Conservation (phyloP, 2,888 invertebrate species). For the Agrenia bidenticulata region DNA sequence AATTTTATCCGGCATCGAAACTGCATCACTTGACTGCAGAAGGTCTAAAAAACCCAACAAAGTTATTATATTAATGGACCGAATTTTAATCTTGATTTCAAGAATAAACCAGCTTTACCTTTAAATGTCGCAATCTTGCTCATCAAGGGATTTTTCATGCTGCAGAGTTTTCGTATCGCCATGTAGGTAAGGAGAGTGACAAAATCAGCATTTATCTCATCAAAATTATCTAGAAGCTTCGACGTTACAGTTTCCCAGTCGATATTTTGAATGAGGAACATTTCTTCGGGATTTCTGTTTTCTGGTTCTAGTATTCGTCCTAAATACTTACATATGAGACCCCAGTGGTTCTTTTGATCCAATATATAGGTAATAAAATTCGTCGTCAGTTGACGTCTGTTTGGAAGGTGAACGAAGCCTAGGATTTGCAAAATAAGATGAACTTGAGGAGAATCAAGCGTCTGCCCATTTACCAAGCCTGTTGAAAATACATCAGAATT, state of each 20-base stretch:
- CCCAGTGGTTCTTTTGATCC: not conserved
- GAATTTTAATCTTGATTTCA: not conserved
- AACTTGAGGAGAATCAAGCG: conserved; percentile 3
- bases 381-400: conserved; percentile 4
- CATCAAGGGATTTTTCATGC: conserved; percentile 1
- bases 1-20: conserved; percentile 14
- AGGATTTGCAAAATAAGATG: conserved; percentile 15
- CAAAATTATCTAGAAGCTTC: conserved; percentile 2
- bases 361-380: conserved; percentile 17
- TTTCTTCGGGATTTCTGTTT: conserved; percentile 1
- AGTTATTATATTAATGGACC: too few relatives aligned
- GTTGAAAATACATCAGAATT: conserved; percentile 1
- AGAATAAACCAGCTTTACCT: conserved; percentile 16
- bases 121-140: conserved; percentile 8
- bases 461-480: conserved; percentile 21
- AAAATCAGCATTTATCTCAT: not conserved
- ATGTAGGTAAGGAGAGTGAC: conserved; percentile 19
- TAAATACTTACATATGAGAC: conserved; percentile 8
- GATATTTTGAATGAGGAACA: conserved; percentile 7
- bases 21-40: not conserved
- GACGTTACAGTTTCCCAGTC: conserved; percentile 13
- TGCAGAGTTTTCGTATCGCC: conserved; percentile 20
- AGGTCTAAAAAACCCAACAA: conserved; percentile 11
- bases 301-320: not conserved
- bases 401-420: conserved; percentile 9